These are phyloP conservation scores for Neodiprion fabricii DNA, from an alignment of 1,140 invertebrate genomes.

Conservation along the genomic window DNA sequence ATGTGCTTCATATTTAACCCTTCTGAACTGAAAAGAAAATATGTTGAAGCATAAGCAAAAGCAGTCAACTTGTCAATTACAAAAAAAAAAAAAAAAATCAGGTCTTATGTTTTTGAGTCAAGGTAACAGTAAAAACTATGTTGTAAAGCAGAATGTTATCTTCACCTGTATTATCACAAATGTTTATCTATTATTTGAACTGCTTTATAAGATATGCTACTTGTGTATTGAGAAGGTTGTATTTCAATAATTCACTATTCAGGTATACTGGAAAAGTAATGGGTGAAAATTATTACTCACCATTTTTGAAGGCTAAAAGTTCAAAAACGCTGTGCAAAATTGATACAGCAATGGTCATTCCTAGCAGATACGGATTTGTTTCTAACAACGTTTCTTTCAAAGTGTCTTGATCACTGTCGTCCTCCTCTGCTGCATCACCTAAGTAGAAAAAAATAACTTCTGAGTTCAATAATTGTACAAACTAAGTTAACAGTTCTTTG, in stretches of 20 bases:
- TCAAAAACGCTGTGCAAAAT: constrained; percentile 98
- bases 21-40: background rate
- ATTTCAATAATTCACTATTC: constrained; percentile 2
- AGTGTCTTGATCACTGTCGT: constrained; percentile 95
- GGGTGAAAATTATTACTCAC: constrained; percentile 54
- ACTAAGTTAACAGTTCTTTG: background rate
- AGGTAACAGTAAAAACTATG: no score
- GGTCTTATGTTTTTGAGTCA: no score
- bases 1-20: background rate
- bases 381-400: constrained; percentile 97
- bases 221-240: background rate
- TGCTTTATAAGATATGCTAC: background rate
- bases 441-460: constrained; percentile 11
- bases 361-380: constrained; percentile 95
- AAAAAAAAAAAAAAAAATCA: no score
- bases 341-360: constrained; percentile 90
- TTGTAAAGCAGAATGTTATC: no score
- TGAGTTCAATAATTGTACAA: constrained; percentile 14
- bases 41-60: background rate
- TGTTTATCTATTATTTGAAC: background rate
- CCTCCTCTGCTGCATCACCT: constrained; percentile 67
- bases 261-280: background rate
- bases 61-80: no score
- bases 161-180: background rate
- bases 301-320: constrained; percentile 99